Base-by-base conservation (phyloP, 2,888 invertebrate genomes). In the Lepidocyrtoides sp. region DNA sequence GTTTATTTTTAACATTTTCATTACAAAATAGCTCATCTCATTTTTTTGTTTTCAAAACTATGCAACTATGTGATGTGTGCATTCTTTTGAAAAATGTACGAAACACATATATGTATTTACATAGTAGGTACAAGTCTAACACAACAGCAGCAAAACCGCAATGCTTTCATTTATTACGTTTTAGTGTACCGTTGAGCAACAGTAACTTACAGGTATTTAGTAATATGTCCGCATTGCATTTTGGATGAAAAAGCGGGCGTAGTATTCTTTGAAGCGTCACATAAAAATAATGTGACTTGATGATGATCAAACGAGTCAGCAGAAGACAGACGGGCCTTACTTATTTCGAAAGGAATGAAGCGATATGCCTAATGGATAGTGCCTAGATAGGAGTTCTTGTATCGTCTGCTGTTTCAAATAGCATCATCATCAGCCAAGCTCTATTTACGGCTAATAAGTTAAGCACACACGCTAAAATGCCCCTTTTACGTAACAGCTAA, bases 401-500 rank as follows among this genome's bases (percentile, higher is more conserved):
- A 79, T 88, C 79, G 60, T 89, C 83, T 89, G 89, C 60, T 14
- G 10, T 0, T 0, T 23, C 60, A 5, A n/a, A 2, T 48, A 83
- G 26, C 48, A 32, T 66, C 32, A 66, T 66, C 32, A n/a, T 66
- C n/a, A 60, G n/a, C 32, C 29, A 41, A 84, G 41, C 44, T 63
- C 79, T 81, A 86, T 91, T 91, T 86, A 86, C 69, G 23, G 57
- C 57, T 82, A 66, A 81, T 57, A 72, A 89, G 72, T 89, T 84
- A 77, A 89, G 83, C 75, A 84, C 75, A 54, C 54, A 63, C 29
- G 75, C 79, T 75, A 75, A 86, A 57, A 84, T 84, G 84, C 54
- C 48, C 51, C 60, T 86, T 86, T 75, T 86, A 75, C 75, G 85
- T 44, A 86, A 57, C 85, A 91, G 81, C 91, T 91, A 91, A 91